These are phyloP conservation scores for Hydractinia symbiolongicarpus DNA, from an alignment of 30 jellyfish, hydroid and myxozoan species.

Conservation along the genomic window DNA sequence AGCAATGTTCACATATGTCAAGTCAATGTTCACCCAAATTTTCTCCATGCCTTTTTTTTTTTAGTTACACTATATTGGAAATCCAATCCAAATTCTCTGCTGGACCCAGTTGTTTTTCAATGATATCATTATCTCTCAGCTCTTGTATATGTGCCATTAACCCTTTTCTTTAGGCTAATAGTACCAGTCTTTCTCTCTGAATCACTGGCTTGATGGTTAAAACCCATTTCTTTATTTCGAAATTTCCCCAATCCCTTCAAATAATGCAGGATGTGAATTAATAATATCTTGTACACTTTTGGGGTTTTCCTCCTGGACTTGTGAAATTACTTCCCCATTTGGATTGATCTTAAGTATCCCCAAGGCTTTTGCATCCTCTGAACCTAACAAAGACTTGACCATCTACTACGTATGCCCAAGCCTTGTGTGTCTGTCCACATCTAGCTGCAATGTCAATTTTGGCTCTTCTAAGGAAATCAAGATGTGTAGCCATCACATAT, in stretches of 20 bases:
- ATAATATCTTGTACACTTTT: too few species aligned
- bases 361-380: conserved; percentile 25
- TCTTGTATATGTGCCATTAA: conserved; percentile 10
- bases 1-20: conserved; percentile 20
- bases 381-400: conserved; percentile 16
- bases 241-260: too few species aligned
- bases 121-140: conserved; percentile 33
- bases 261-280: too few species aligned
- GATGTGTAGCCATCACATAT: not conserved
- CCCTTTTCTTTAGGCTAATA: conserved; percentile 23
- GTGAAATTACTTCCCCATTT: too few species aligned
- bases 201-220: conserved; percentile 26
- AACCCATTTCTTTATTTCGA: not conserved
- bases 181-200: conserved; percentile 26
- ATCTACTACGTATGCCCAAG: not conserved
- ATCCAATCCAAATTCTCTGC: conserved; percentile 2
- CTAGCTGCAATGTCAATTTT: not conserved
- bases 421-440: not conserved
- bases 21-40: not conserved
- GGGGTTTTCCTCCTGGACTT: too few species aligned
- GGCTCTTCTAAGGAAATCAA: conserved; percentile 13
- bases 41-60: not conserved
- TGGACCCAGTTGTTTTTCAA: not conserved
- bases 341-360: not conserved
- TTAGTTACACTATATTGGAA: not conserved